Evolutionary conservation across 1,140 invertebrate genomes (phyloP).

Genomic region (Heliconius melpomene): DNA sequence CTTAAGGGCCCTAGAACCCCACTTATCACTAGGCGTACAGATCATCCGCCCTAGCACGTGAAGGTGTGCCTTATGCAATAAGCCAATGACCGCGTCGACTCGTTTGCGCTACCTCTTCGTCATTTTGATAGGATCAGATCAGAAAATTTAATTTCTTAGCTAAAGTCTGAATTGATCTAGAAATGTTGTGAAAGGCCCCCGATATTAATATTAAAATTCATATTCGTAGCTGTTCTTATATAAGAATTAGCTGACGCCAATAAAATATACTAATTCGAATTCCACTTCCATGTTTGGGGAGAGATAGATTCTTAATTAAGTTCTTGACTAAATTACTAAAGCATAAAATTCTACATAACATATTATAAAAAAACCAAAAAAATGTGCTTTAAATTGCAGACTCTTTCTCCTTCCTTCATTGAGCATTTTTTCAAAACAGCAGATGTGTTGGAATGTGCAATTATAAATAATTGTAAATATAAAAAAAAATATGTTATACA

Average conservation of each 20-base stretch:
- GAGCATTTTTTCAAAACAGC: too few relatives aligned
- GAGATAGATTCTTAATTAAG: background rate
- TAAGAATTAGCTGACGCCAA: background rate
- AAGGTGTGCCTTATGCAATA: conserved; percentile 68
- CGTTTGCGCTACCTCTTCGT: conserved; percentile 46
- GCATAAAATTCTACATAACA: too few relatives aligned
- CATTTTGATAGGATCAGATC: conserved; percentile 48
- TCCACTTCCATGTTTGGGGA: background rate
- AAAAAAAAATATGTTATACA: too few relatives aligned
- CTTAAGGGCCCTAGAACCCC: conserved; percentile 74
- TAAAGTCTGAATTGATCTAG: conserved; percentile 41
- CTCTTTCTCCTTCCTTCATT: too few relatives aligned
- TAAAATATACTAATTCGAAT: background rate
- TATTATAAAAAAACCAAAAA: too few relatives aligned
- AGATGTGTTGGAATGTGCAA: too few relatives aligned
- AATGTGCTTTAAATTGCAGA: too few relatives aligned
- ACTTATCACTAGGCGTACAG: conserved; percentile 58
- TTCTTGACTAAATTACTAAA: too few relatives aligned
- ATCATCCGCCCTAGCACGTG: conserved; percentile 65
- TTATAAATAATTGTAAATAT: too few relatives aligned
- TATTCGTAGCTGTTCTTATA: conserved; percentile 17
- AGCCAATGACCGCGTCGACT: conserved; percentile 66
- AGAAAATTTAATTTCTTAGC: conserved; percentile 42
- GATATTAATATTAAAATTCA: conserved; percentile 40
- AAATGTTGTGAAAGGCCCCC: conserved; percentile 54